Base-by-base conservation (phyloP, 1,140 invertebrate species). In the Eufriesea mexicana region DNA sequence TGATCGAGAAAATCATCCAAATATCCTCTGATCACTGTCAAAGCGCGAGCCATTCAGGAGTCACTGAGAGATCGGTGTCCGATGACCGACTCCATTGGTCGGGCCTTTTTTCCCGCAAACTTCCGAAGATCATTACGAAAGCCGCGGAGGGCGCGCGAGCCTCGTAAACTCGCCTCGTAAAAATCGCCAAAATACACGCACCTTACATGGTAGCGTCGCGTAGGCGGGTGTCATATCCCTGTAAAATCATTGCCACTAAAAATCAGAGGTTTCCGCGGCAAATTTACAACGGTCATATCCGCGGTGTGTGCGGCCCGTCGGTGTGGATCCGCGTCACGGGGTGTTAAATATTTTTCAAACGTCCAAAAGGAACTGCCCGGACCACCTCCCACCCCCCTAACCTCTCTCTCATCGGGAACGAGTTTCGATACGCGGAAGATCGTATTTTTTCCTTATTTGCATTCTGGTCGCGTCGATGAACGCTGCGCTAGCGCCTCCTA, bases 171-270 rank as follows among this genome's bases (percentile, higher is more conserved):
- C 83, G 25, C 8, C 64, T 89, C 88, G 83, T 89, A 89, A 89
- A 89, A 85, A 89, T 89, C 89, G 78, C 89, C 87, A 89, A 89
- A 89, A 89, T 89, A 89, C 85, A 87, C 86, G 88, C 88, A 84
- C 89, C 89, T 84, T 88, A 90, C 74, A 90, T 87, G 88, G 88
- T 82, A 84, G 86, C 76, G n/a, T 77, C 59, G 84, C 84, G 89
- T 90, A 81, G 89, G 89, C 88, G 89, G 71, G 81, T 89, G 89
- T 90, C 89, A 89, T 90, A 89, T 89, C 84, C 72, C 75, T 57
- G 88, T 75, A 88, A 90, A 90, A 89, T 90, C 88, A 90, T 89
- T 84, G 89, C 88, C 88, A 88, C 88, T 89, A 89, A 90, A 90
- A 90, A 89, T 89, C 85, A 75, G 83, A 73, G 85, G 87, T 89